Base-by-base conservation (phyloP, 23 tunicate species). In the Trididemnum miniatum region DNA sequence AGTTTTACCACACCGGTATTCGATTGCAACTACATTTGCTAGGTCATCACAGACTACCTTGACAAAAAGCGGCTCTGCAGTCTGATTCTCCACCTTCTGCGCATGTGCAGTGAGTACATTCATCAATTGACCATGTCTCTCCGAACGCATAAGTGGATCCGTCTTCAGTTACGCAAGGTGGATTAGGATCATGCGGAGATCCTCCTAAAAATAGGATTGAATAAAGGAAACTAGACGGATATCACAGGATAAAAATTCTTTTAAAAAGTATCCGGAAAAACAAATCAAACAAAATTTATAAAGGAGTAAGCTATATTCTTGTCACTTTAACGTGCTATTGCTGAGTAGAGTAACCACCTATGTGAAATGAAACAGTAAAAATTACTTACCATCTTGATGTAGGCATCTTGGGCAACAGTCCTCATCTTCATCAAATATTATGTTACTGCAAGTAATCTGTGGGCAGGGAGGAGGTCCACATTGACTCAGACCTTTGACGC, bases 51-150 rank as follows among this genome's bases (percentile, higher is more conserved):
- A 34, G 2, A 73, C 7, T 60, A 86, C 90, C 84, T 65, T 86
- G 83, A 35, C 97, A 91, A 69, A 78, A 81, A 1, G 84, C 87
- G 23, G 97, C 80, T 5, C 40, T 76, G 80, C 97, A 91, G 30
- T 65, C 71, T 35, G 27, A 37, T 27, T 69, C 65, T 2, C 97
- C 97, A 54, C 82, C 83, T 4, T 77, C 87, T 59, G 35, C 87
- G 35, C 97, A 91, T 28, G 49, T 78, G 76, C 97, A 91, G 23
- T 80, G 31, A 1, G 90, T 82, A 38, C 97, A 91, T 7, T 60
- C 62, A 18, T 86, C 87, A n/a, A 83, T 78, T 25, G 80, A 71
- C 97, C 97, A 91, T 29, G 80, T 69, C n/a, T 85, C 90, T 3
- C 97, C 97, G 3, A 82, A 60, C 35, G 49, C 67, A 35, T 91